Evolutionary conservation across 2,797 vertebrate species (phyloP), one percentile per base, ranked within the genome.

Genomic region (Trichosurus vulpecula): DNA sequence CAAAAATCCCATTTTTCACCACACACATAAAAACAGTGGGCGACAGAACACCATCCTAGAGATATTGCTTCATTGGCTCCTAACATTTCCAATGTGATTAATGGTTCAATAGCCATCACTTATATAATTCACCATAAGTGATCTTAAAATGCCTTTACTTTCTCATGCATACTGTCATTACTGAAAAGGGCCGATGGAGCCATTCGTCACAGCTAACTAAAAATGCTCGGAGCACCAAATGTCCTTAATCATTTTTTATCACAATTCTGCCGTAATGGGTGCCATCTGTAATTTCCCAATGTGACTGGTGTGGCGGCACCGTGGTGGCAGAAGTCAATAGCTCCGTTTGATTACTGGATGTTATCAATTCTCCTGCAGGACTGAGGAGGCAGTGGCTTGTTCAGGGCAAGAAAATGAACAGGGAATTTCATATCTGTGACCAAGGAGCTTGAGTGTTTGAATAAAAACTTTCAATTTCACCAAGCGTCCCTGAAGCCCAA

Each of bases 71-170:
- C 97, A 96, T 92, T 95, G 97, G 92, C 94, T 98, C 90, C 66
- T 90, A 96, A 91, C 97, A 95, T 92, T 93, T 97, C 96, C 47
- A 0, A 90, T 91, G 97, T 98, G 98, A 98, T 96, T 97, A 98
- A 98, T 97, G 97, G 94, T 90, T 98, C 97, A 97, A 97, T 93
- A 97, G 96, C 92, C 47, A 91, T 97, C 98, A 97, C 96, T 97
- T 96, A 94, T 30, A 97, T 98, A 98, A 98, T 97, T 98, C 97
- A 98, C 96, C 52, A n/a, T 96, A 98, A 98, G 96, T 92, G 95
- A 98, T 98, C 97, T 94, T 97, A 97, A 98, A 98, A 98, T 94
- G 95, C 94, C 90, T 96, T 97, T 74, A 90, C 90, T 97, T 97
- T 97, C 94, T 96, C 98, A 97, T 96, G 96, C 96, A 97, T 97